These are phyloP conservation scores for Myoxocephalus aenaeus DNA, from an alignment of 2,797 vertebrate genomes.

Conservation along the genomic window DNA sequence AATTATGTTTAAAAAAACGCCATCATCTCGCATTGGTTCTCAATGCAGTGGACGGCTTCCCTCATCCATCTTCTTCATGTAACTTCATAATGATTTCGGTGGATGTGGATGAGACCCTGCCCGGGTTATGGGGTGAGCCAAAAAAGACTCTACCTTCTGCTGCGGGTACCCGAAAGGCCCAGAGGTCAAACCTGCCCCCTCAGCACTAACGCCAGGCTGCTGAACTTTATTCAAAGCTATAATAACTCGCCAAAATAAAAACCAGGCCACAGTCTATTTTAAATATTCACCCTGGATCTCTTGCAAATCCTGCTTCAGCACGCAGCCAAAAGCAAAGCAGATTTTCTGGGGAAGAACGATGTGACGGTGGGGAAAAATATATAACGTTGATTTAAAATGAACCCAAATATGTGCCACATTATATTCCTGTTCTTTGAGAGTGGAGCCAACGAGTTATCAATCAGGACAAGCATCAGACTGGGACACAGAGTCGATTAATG, in stretches of 20 bases:
- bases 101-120: slow-evolving; percentile 48
- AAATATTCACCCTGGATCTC: slow-evolving; percentile 46
- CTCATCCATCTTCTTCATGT: slow-evolving; percentile 28
- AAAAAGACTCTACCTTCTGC: slow-evolving; percentile 39
- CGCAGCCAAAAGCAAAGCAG: neutral
- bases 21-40: slow-evolving; percentile 30
- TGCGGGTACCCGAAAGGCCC: slow-evolving; percentile 44
- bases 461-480: slow-evolving; percentile 30
- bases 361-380: neutral
- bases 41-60: slow-evolving; percentile 19
- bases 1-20: slow-evolving; percentile 69
- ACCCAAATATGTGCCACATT: slow-evolving; percentile 17
- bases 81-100: slow-evolving; percentile 55
- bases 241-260: slow-evolving; percentile 72
- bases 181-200: slow-evolving; percentile 67
- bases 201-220: slow-evolving; percentile 17
- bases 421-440: slow-evolving; percentile 7
- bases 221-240: slow-evolving; percentile 76
- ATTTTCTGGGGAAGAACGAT: slow-evolving; percentile 14
- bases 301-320: slow-evolving; percentile 19
- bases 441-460: slow-evolving; percentile 4
- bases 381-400: slow-evolving; percentile 7
- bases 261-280: slow-evolving; percentile 33
- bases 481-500: slow-evolving; percentile 50
- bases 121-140: slow-evolving; percentile 32